These are phyloP conservation scores for Penelope pileata DNA, from an alignment of 2,113 vertebrate genomes.

Conservation along the genomic window DNA sequence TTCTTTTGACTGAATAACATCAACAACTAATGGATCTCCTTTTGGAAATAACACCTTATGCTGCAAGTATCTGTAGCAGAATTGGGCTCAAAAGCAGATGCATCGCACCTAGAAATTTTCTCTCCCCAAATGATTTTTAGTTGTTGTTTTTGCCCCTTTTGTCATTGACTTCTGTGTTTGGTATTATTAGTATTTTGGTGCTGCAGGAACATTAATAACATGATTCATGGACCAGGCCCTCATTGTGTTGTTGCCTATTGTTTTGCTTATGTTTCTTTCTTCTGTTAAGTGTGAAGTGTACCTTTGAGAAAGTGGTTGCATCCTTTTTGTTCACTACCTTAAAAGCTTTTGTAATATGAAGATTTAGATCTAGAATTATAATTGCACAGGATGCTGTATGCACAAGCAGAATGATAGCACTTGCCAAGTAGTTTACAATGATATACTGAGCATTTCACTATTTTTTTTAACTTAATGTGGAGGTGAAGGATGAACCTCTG, in stretches of 20 bases:
- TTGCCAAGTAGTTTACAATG: neutral
- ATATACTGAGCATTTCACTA: neutral
- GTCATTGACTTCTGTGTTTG: neutral
- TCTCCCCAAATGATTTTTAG: neutral
- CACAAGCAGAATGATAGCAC: neutral
- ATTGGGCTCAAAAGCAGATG: neutral
- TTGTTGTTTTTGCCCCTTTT: neutral
- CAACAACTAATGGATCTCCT: neutral
- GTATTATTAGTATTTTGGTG: neutral
- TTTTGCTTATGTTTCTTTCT: slow-evolving; percentile 25
- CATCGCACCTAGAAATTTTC: neutral
- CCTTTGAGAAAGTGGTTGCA: neutral
- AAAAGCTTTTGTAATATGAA: neutral
- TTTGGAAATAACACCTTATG: neutral
- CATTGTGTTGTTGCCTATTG: neutral
- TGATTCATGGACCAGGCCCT: neutral
- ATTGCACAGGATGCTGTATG: neutral
- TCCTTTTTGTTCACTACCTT: neutral
- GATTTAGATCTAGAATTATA: slow-evolving; percentile 10
- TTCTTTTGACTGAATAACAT: neutral
- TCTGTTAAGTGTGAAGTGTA: neutral
- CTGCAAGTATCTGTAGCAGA: neutral
- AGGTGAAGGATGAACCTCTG: neutral
- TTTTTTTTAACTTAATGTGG: neutral
- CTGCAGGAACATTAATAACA: neutral